Evolutionary conservation across 2,888 invertebrate species (phyloP), one percentile per base, ranked within the genome.

Genomic region (Taphrorychus bicolor): DNA sequence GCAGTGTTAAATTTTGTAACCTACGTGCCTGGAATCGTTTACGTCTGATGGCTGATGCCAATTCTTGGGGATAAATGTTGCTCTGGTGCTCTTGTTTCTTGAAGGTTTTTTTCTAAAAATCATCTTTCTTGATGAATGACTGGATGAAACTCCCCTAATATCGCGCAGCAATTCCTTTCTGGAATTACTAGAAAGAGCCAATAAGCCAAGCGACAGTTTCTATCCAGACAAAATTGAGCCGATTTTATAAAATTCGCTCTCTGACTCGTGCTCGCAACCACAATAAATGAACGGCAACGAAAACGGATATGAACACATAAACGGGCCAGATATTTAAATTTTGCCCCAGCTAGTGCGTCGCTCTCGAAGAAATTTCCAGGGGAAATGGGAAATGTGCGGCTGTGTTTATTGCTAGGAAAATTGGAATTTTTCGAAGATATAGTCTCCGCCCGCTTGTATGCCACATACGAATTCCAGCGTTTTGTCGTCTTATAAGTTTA

Each of bases 361-460:
- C 69, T 64, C 69, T 45, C 58, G 45, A 53, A 51, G 57, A 62
- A 63, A 62, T 62, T 63, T 69, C 61, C 65, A 57, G 49, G 65
- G 61, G 65, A 69, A 69, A 69, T 69, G 69, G 69, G 56, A 69
- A 69, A 69, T 69, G 69, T 66, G 69, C 63, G 70, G 63, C 66
- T 56, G 70, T 69, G 69, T 70, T 70, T 70, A 70, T 70, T 70
- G 70, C 70, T 64, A 66, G 66, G 70, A 70, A 70, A 70, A 70
- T 70, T 70, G 70, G 70, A 70, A 70, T 70, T 70, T 70, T 66
- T 66, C 66, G 66, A 70, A 63, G 70, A 70, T 70, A 70, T 66
- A 63, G 62, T 70, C 64, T 56, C 56, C 32, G 22, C 56, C 56
- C 60, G 61, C 66, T 45, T 57, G 59, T 41, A 57, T 40, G 57